Conservation (phyloP, 1,140 invertebrate genomes). For the Bactericera cockerelli region DNA sequence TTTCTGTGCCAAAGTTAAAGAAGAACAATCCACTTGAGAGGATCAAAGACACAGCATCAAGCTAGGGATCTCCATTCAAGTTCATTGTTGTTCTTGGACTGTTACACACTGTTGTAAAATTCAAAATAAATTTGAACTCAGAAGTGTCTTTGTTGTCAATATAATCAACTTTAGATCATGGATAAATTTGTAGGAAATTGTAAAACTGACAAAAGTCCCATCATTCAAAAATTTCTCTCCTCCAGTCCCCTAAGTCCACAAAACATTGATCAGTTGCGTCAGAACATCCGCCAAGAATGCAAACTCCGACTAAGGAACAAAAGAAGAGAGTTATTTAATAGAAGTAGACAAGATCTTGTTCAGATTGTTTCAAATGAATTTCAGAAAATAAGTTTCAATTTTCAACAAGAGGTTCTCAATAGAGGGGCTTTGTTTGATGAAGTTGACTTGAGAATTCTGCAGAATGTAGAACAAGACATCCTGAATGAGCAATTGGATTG, state of each 20-base stretch:
- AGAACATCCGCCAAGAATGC: constrained; percentile 2
- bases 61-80: too few relatives aligned
- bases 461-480: neutral
- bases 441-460: neutral
- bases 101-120: too few relatives aligned
- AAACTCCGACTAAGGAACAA: neutral
- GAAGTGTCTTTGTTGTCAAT: too few relatives aligned
- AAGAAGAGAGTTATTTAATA: constrained; percentile 5
- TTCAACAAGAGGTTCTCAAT: neutral
- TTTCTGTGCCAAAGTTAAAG: too few relatives aligned
- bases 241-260: neutral
- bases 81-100: too few relatives aligned
- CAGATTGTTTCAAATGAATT: neutral
- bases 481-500: neutral
- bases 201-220: neutral
- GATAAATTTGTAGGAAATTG: too few relatives aligned
- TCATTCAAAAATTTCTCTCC: constrained; percentile 4
- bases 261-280: neutral
- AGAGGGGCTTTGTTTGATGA: neutral
- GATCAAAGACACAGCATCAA: too few relatives aligned
- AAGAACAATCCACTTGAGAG: too few relatives aligned
- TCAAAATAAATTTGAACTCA: too few relatives aligned
- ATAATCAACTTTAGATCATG: too few relatives aligned
- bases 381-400: neutral
- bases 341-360: neutral